Conservation (phyloP, 2,113 vertebrate genomes). For the Lutjanus erythropterus region DNA sequence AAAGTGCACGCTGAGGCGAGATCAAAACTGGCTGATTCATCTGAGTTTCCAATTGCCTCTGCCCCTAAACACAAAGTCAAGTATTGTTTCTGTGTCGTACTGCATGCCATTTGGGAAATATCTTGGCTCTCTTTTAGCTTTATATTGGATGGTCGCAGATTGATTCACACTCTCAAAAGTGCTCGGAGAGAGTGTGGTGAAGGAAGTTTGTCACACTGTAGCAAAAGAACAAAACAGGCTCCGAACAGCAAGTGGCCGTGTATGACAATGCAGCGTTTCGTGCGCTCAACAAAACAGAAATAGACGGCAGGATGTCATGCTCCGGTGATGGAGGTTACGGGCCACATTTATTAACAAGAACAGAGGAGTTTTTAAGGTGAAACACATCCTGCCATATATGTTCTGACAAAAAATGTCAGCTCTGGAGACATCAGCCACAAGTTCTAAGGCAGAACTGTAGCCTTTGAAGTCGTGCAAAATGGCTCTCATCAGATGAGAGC, state of each 20-base stretch:
- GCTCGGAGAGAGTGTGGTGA: constrained; percentile 44
- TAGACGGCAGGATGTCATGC: neutral
- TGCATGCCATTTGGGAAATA: constrained; percentile 62
- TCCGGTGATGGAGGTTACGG: constrained; percentile 14
- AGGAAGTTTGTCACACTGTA: constrained; percentile 45
- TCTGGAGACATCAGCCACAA: constrained; percentile 43
- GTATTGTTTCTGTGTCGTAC: constrained; percentile 52
- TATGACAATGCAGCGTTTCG: constrained; percentile 50
- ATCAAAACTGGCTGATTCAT: constrained; percentile 58
- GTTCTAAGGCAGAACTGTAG: constrained; percentile 56
- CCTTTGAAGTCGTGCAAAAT: constrained; percentile 80
- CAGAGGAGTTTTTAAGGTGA: constrained; percentile 26
- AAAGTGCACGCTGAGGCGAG: constrained; percentile 23
- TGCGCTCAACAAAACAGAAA: constrained; percentile 41
- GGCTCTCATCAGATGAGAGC: constrained; percentile 73
- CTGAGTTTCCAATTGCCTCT: constrained; percentile 33
- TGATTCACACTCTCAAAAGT: constrained; percentile 44
- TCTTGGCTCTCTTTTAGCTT: constrained; percentile 40
- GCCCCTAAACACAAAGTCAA: constrained; percentile 58
- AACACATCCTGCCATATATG: constrained; percentile 37
- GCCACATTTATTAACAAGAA: constrained; percentile 29
- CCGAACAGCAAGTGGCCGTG: constrained; percentile 29
- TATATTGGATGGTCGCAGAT: constrained; percentile 42
- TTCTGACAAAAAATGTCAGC: constrained; percentile 61
- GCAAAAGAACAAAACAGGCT: constrained; percentile 43